Evolutionary conservation across 2,113 vertebrate species (phyloP).

Genomic region (Eretmodus cyanostictus): DNA sequence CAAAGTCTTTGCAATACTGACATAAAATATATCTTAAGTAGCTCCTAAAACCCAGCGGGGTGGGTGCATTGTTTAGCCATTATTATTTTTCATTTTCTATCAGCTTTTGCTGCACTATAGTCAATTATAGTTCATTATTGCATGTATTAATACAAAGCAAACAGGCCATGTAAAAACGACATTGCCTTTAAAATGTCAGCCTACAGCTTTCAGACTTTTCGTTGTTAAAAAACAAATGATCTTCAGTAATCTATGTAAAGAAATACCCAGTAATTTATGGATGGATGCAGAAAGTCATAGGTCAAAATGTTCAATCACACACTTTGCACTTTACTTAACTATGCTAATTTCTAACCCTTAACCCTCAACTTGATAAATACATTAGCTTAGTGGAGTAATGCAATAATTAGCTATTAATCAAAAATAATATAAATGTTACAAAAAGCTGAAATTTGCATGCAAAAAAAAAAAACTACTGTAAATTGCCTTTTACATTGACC

Average conservation of each 20-base stretch:
- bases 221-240: background rate
- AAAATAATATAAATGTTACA: background rate
- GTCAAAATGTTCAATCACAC: background rate
- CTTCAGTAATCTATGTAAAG: background rate
- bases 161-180: background rate
- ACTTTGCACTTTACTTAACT: background rate
- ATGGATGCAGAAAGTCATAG: constrained; percentile 2
- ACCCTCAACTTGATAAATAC: background rate
- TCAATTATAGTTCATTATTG: background rate
- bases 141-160: background rate
- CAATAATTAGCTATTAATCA: background rate
- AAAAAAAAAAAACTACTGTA: background rate
- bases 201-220: background rate
- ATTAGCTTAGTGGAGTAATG: accelerated
- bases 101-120: background rate
- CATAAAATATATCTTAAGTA: background rate
- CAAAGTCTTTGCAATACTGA: background rate
- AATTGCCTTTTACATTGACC: background rate
- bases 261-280: constrained; percentile 5
- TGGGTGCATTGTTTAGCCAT: background rate
- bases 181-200: background rate
- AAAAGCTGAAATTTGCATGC: background rate
- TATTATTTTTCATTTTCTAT: background rate
- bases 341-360: background rate
- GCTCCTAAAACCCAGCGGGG: background rate